Evolutionary conservation across 1,140 invertebrate genomes (phyloP), one percentile per base, ranked within the genome.

Genomic region (Ceratina japonica): DNA sequence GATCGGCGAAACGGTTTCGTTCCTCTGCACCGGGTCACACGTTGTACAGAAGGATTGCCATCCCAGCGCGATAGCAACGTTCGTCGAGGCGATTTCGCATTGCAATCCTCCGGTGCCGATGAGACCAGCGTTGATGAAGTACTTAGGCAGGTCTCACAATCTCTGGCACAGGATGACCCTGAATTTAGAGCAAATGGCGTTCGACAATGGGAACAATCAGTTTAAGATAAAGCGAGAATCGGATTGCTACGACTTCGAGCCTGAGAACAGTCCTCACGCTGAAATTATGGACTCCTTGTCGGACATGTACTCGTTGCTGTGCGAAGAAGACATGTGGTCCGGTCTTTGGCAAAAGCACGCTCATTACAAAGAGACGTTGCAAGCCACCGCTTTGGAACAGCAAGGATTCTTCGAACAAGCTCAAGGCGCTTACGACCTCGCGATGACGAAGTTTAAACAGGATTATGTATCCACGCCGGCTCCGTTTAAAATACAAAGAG

Each of bases 381-480:
- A 97, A 44, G 98, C 97, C 7, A 97, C 99, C 66, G 96, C 97
- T 0, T 97, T 98, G 86, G 98, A 99, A 90, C 98, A 99, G 90
- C 98, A 99, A 93, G 98, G 98, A 27, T 98, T 98, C 92, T 99
- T 98, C 90, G 97, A 99, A 89, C 97, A 98, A 90, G 97, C 98
- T 0, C 95, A 97, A 92, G 95, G 94, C 3, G 95, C 97, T 0
- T 99, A 98, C 91, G 98, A 99, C 89, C 91, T 96, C 10, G 97
- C 96, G 0, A 98, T 98, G 96, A 94, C 94, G 0, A 98, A 98
- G 92, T 96, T 96, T 44, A 95, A 97, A 85, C 95, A 96, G 87
- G 98, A 99, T 83, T 96, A 96, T 86, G 94, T 95, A 10, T 94
- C 95, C 12, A 95, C 95, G 3, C 94, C 97, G 0, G 94, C 96